phyloP scores from a whole-genome alignment of 2,797 vertebrate species.

The Poliocrania exsul region DNA sequence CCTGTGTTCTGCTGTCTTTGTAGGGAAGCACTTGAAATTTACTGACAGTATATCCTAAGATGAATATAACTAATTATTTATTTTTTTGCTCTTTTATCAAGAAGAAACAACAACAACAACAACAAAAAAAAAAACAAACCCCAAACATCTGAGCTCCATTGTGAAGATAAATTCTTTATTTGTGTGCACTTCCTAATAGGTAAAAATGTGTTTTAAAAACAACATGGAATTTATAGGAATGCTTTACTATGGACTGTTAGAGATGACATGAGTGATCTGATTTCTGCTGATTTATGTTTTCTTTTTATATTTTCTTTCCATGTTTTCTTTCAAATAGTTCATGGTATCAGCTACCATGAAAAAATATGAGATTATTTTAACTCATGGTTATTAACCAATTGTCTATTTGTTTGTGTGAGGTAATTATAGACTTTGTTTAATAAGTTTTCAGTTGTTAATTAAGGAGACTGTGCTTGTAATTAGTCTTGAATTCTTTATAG shows the following conservation, averaged over 20 bases:
- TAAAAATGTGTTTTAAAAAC: neutral
- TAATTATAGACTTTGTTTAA: neutral
- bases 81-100: neutral
- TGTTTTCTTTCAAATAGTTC: neutral
- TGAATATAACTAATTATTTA: neutral
- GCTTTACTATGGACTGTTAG: neutral
- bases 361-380: neutral
- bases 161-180: neutral
- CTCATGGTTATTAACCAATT: neutral
- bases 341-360: neutral
- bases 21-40: slow-evolving; percentile 24
- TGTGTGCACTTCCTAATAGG: neutral
- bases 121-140: neutral
- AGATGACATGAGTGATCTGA: neutral
- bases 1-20: neutral
- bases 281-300: neutral
- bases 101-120: too few relatives aligned
- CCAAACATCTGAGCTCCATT: neutral
- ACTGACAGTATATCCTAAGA: neutral
- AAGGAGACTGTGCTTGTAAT: neutral
- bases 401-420: neutral
- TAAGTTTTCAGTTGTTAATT: neutral
- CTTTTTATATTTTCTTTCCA: neutral
- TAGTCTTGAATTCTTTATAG: neutral
- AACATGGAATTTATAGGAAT: neutral